phyloP scores from a whole-genome alignment of 2,888 invertebrate genomes.

The Drosophila limbata region DNA sequence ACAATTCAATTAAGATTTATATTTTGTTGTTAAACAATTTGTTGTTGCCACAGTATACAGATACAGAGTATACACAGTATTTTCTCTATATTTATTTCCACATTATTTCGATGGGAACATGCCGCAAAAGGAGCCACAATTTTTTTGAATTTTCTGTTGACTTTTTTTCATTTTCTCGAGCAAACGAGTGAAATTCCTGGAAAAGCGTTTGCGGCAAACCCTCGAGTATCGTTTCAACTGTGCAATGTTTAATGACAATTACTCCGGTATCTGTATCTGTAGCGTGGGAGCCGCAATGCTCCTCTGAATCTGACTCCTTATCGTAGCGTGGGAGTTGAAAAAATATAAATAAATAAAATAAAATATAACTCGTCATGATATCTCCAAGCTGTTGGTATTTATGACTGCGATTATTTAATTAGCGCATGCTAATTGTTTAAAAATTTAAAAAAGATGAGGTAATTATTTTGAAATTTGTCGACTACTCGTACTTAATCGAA shows the following conservation, averaged over 20 bases:
- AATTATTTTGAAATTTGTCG: slow-evolving; percentile 32
- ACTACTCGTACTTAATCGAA: slow-evolving; percentile 52
- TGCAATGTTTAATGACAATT: slow-evolving; percentile 75
- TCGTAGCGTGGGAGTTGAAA: slow-evolving; percentile 56
- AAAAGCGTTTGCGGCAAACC: slow-evolving; percentile 78
- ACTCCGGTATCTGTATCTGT: slow-evolving; percentile 60
- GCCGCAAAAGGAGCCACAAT: slow-evolving; percentile 45
- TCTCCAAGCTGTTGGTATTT: slow-evolving; percentile 49
- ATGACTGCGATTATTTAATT: slow-evolving; percentile 72
- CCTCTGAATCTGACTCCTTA: slow-evolving; percentile 36
- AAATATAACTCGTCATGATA: slow-evolving; percentile 6
- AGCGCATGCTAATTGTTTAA: slow-evolving; percentile 70
- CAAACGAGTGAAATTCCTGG: slow-evolving; percentile 71
- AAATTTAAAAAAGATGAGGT: slow-evolving; percentile 12
- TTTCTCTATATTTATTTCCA: slow-evolving; percentile 52
- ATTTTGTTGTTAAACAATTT: slow-evolving; percentile 80
- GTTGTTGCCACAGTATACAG: slow-evolving; percentile 56
- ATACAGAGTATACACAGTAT: slow-evolving; percentile 47
- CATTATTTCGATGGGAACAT: slow-evolving; percentile 41
- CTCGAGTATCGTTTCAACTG: slow-evolving; percentile 66
- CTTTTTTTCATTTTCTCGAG: slow-evolving; percentile 54
- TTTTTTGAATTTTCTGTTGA: slow-evolving; percentile 68
- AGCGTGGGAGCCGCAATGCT: slow-evolving; percentile 73
- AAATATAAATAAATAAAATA: slow-evolving; percentile 7
- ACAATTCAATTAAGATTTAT: slow-evolving; percentile 82